phyloP scores from a whole-genome alignment of 2,888 invertebrate genomes.

The Callosobruchus maculatus region DNA sequence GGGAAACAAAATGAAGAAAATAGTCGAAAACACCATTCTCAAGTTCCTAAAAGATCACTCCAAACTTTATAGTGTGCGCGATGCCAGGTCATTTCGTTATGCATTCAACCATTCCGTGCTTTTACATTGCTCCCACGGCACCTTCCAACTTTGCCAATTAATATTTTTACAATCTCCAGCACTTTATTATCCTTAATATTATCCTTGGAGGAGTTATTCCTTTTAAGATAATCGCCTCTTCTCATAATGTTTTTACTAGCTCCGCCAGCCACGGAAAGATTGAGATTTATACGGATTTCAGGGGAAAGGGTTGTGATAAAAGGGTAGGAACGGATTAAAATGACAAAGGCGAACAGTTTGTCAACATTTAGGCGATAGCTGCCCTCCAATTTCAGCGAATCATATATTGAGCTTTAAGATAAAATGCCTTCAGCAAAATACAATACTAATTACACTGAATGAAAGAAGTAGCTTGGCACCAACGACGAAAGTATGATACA shows the following conservation, averaged over 20 bases:
- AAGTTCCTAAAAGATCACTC: neutral
- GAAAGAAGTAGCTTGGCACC: no score
- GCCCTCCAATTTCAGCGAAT: no score
- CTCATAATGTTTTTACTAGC: neutral
- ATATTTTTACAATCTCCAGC: constrained; percentile 44
- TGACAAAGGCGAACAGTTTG: neutral
- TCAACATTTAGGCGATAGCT: neutral
- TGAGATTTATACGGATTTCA: neutral
- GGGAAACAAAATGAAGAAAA: neutral
- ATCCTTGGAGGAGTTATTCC: constrained; percentile 42
- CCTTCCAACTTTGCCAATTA: constrained; percentile 46
- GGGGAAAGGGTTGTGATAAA: neutral
- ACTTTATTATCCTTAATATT: constrained; percentile 46
- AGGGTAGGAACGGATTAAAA: neutral
- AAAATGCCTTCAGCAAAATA: no score
- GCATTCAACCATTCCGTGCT: constrained; percentile 2
- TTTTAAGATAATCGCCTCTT: constrained; percentile 34
- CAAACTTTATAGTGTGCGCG: neutral
- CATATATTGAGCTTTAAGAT: no score
- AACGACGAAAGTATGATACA: no score
- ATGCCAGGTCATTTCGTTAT: neutral
- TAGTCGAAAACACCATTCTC: no score
- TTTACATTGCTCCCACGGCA: constrained; percentile 35
- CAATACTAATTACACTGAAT: no score
- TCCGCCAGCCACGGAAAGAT: neutral